phyloP scores from a whole-genome alignment of 2,797 vertebrate genomes.

The Tragelaphus eurycerus region DNA sequence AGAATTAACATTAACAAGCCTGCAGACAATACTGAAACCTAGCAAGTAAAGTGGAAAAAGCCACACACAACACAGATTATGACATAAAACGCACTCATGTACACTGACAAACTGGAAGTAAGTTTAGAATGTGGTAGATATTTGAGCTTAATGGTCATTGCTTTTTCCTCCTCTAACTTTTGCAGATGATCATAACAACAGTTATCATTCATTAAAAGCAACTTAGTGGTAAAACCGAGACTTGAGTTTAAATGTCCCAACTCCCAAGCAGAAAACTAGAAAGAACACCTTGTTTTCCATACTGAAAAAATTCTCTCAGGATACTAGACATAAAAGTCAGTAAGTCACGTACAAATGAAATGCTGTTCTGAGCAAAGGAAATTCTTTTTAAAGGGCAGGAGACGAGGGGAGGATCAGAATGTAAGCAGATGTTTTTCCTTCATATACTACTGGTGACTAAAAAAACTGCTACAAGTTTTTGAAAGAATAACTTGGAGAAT shows the following conservation, averaged over 20 bases:
- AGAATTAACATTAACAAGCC: neutral
- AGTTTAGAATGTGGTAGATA: neutral
- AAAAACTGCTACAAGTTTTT: neutral
- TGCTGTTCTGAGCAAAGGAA: neutral
- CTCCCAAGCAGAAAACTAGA: neutral
- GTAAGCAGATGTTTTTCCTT: neutral
- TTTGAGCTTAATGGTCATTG: neutral
- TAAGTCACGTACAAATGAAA: neutral
- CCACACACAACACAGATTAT: neutral
- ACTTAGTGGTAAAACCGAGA: neutral
- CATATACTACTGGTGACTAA: neutral
- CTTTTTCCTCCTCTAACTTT: neutral
- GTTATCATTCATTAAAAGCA: neutral
- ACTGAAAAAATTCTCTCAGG: neutral
- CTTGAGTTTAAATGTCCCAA: neutral
- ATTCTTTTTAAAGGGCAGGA: neutral
- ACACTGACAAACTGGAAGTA: neutral
- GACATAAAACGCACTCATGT: neutral
- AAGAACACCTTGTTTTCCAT: neutral
- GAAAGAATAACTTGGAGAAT: neutral
- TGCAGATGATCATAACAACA: neutral
- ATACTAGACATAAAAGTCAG: neutral
- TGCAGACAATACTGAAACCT: neutral
- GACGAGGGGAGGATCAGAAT: neutral
- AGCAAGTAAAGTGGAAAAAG: neutral